Evolutionary conservation across 2,797 vertebrate genomes (phyloP), one percentile per base, ranked within the genome.

Genomic region (Etheostoma perlongum): DNA sequence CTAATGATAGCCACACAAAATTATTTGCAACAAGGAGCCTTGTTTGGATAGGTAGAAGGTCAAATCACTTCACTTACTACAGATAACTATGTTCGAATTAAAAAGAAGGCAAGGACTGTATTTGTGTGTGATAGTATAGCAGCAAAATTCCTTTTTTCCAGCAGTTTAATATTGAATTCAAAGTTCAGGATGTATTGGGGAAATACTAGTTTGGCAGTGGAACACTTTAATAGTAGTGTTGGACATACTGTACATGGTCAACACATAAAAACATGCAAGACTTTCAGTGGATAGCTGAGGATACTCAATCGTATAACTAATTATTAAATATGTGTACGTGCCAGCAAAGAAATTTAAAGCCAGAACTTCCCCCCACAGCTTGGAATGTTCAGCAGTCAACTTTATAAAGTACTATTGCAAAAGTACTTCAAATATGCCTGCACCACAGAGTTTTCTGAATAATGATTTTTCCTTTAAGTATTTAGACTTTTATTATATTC

Each of bases 1-100:
- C 69, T 76, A 74, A 78, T 72, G 82, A 77, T 81, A 76, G 63
- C 67, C 70, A 42, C 78, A 67, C 67, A 83, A 55, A 66, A 74
- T 67, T 33, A 82, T 84, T 75, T 72, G 72, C 74, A 51, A 62
- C 0, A 2, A 62, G 76, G 65, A 44, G 1, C 21, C 62, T 54
- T 62, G 57, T 78, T 80, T 53, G n/a, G 65, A 58, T 44, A 63
- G 73, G 57, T 2, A 59, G 62, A 68, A 62, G 84, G 85, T 90
- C 80, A 75, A 54, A 74, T 46, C 48, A 40, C 51, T 76, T 78
- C 40, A 55, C 66, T 60, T 69, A 10, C 30, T 44, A 70, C 15
- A 0, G 48, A 72, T 58, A 57, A 27, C 18, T 52, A 10, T 13
- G 27, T 71, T 61, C 11, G 40, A 82, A 62, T 74, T 27, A 10